A percentile compares a stretch with the other conserved stretches of the same genome.
phyloP scores from a whole-genome alignment of 1,140 invertebrate species.

The Tenebrio molitor region DNA sequence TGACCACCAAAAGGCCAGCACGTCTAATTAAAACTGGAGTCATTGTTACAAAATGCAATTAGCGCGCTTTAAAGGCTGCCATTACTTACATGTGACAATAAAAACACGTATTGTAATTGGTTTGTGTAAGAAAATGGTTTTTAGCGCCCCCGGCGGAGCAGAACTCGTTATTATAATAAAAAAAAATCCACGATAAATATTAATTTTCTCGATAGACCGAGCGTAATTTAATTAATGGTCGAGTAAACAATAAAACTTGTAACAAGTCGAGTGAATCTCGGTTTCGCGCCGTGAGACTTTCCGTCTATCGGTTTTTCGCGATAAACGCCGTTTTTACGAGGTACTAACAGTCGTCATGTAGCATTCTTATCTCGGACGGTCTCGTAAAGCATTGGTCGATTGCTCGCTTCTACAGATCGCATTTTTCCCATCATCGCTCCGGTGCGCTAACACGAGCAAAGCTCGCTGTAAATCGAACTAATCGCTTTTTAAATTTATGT shows the following conservation, averaged over 20 bases:
- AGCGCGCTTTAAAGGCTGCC: conserved; percentile 18
- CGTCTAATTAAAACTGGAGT: conserved; percentile 7
- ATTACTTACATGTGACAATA: conserved; percentile 34
- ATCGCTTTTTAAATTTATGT: background rate
- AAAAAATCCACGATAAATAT: conserved; percentile 31
- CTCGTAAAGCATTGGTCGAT: background rate
- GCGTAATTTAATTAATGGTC: conserved; percentile 34
- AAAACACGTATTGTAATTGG: conserved; percentile 31
- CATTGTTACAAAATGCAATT: conserved; percentile 8
- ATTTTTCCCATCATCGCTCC: conserved; percentile 5
- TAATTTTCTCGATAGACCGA: conserved; percentile 19
- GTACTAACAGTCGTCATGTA: background rate
- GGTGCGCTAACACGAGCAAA: background rate
- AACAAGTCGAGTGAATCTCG: conserved; percentile 22
- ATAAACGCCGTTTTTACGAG: conserved; percentile 11
- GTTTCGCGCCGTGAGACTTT: conserved; percentile 6
- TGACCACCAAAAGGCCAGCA: too few relatives aligned
- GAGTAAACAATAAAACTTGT: conserved; percentile 27
- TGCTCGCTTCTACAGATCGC: conserved; percentile 1
- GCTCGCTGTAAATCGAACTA: background rate
- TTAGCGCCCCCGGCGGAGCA: conserved; percentile 7
- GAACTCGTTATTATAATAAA: conserved; percentile 8
- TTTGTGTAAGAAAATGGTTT: conserved; percentile 39
- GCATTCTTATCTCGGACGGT: conserved; percentile 18
- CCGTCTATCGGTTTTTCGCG: conserved; percentile 16